phyloP scores from a whole-genome alignment of 2,888 invertebrate genomes.

The Catonia carolina region DNA sequence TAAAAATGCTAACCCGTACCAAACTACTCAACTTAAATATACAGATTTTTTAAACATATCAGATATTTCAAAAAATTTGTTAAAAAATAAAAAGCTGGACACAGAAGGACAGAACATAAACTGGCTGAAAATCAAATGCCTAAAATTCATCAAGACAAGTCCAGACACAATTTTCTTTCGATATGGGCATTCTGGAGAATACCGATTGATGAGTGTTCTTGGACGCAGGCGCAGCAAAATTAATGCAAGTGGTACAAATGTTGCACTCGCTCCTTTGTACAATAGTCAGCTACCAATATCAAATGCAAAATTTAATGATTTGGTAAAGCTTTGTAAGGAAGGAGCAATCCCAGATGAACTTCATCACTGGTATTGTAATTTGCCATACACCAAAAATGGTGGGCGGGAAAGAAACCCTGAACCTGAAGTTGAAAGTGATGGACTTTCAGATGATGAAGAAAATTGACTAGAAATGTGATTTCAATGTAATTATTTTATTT shows the following conservation, averaged over 20 bases:
- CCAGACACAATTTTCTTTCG: constrained; percentile 18
- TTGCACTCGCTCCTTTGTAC: no score
- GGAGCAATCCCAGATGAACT: no score
- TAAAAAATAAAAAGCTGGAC: no score
- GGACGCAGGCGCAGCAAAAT: no score
- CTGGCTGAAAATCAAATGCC: no score
- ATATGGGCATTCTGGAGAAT: constrained; percentile 4
- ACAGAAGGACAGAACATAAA: no score
- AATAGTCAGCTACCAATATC: constrained; percentile 7
- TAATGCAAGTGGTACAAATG: no score
- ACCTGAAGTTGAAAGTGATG: constrained; percentile 6
- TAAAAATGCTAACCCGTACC: constrained; percentile 25
- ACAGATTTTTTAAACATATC: constrained; percentile 28
- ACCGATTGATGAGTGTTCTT: no score
- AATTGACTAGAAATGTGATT: no score
- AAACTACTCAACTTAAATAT: constrained; percentile 26
- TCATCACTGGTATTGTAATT: constrained; percentile 8
- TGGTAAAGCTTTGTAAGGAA: constrained; percentile 2
- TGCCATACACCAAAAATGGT: neutral
- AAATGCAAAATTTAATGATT: neutral
- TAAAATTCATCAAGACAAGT: no score
- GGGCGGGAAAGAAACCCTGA: constrained; percentile 5
- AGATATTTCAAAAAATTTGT: constrained; percentile 17
- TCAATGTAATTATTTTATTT: no score
- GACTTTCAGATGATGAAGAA: constrained; percentile 1